Base-by-base conservation (phyloP, 1,140 invertebrate genomes). In the Planococcus citri region DNA sequence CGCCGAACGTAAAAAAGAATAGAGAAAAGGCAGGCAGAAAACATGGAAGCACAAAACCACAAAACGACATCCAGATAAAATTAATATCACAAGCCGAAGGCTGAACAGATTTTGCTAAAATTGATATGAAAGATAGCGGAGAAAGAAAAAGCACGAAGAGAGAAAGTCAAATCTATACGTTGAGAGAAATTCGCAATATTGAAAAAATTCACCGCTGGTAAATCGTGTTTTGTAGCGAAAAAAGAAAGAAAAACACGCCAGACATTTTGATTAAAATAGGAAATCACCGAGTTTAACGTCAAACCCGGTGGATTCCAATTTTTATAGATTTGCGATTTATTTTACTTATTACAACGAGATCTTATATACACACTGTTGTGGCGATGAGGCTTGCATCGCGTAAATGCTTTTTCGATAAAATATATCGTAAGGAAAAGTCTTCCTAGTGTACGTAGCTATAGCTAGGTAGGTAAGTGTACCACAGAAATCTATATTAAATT, bases 241-340 rank as follows among this genome's bases (percentile, higher is more conserved):
- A 8, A 17, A 9, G 41, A 3, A 6, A 17, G 17, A 51, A 51
- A 51, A 51, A 12, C 29, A 6, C 41, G 41, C 41, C 10, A n/a
- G 41, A 51, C 41, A 17, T 51, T 51, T 51, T 51, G n/a, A 51
- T 51, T 51, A 51, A 51, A 51, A 51, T 51, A 51, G 41, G 6
- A 51, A 51, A 33, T 33, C 29, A 12, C n/a, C 17, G 6, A 8
- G 41, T 51, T 20, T 20, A 51, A 51, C 41, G 41, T 51, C 41
- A 51, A 20, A n/a, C n/a, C n/a, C 12, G n/a, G n/a, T 17, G n/a
- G 41, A 51, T 51, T 14, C 10, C 41, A 20, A 51, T 51, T 51
- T 51, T 51, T 51, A 51, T 51, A 51, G 41, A 51, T 51, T 51
- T 51, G n/a, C 41, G 41, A 51, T 51, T 51, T 51, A 51, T 51